Evolutionary conservation across 1,140 invertebrate species (phyloP), one percentile per base, ranked within the genome.

Genomic region (Olivierus martensii): DNA sequence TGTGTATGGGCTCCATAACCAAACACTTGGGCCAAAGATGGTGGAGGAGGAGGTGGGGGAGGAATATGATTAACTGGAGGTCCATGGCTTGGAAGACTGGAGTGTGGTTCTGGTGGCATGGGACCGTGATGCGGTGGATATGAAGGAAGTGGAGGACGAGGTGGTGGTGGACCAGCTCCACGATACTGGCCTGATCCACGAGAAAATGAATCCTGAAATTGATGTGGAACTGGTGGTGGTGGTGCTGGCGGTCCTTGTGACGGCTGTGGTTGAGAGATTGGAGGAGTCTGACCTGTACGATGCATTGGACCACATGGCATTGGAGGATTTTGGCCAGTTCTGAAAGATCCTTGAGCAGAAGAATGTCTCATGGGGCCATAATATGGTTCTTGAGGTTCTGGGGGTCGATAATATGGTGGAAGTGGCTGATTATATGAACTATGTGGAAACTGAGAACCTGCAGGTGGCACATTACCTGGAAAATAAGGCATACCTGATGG

Each of bases 301-400:
- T 35, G 47, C 15, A 49, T 49, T 3, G 53, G 53, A 9, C 46
- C 46, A 14, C 14, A 28, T 17, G 21, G 41, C 3, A n/a, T 15
- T 6, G 43, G 48, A 11, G 39, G 14, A 28, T 28, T 28, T 28
- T 28, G 28, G 9, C 4, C 14, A 1, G 39, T 14, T 49, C 44
- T 48, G 54, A 49, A 38, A 37, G 51, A 6, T 56, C 44, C 14
- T 49, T 54, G 35, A 54, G 49, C 15, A 41, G 46, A 28, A 0
- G 28, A 15, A 46, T 45, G 17, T 42, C 22, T 19, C 35, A 19
- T 35, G 15, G 18, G n/a, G 38, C 46, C 12, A 44, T 28, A 19
- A 47, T 4, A 41, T 14, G 45, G 41, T 6, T 28, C 28, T 42
- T 41, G 48, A 15, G 47, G 52, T 21, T 37, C 37, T 11, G 52